Evolutionary conservation across 2,888 invertebrate species (phyloP).

Genomic region (Diaprepes abbreviatus): DNA sequence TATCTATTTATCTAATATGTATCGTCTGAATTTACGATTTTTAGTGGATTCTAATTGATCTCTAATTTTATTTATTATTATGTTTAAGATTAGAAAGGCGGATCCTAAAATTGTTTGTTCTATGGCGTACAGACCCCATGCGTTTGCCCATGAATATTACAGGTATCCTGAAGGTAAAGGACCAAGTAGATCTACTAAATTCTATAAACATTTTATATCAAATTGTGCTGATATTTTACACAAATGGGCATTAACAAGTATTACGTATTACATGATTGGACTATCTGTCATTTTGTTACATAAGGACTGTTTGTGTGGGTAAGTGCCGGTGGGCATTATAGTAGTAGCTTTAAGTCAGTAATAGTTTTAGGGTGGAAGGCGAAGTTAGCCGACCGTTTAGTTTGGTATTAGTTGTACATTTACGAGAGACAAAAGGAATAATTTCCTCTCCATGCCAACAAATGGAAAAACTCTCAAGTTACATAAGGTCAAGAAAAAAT

Average conservation of each 20-base stretch:
- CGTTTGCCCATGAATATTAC: slow-evolving; percentile 74
- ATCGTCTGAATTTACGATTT: neutral
- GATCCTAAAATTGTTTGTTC: slow-evolving; percentile 82
- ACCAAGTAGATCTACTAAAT: slow-evolving; percentile 67
- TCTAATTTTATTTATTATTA: slow-evolving; percentile 14
- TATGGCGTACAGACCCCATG: slow-evolving; percentile 80
- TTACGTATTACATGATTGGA: slow-evolving; percentile 72
- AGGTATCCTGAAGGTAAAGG: slow-evolving; percentile 71
- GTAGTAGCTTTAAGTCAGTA: no score
- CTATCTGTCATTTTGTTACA: slow-evolving; percentile 79
- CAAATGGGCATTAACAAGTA: slow-evolving; percentile 72
- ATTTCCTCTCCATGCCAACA: no score
- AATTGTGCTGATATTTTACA: slow-evolving; percentile 72
- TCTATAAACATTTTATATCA: slow-evolving; percentile 68
- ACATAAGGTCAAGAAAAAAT: no score
- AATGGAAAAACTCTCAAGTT: no score
- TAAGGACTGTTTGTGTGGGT: slow-evolving; percentile 80
- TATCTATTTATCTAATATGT: no score
- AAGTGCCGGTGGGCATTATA: no score
- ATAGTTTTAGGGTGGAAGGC: no score
- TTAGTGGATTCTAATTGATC: slow-evolving; percentile 5
- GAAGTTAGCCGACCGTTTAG: no score
- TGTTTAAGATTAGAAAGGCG: slow-evolving; percentile 74
- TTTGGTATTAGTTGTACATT: no score
- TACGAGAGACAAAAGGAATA: no score